Conservation (phyloP, 1,140 invertebrate genomes). For the Apis laboriosa region DNA sequence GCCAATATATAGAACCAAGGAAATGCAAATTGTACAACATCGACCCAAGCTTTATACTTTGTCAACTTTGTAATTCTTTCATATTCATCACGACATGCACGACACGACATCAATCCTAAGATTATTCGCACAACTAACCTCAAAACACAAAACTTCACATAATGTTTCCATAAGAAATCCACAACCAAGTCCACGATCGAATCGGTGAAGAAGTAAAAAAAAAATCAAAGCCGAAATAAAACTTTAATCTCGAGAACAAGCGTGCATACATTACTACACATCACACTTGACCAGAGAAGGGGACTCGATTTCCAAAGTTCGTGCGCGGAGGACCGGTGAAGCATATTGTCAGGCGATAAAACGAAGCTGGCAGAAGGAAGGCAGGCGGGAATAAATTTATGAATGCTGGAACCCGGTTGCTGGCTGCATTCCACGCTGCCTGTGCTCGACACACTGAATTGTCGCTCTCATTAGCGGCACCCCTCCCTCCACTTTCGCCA, state of each 20-base stretch:
- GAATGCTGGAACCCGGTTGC: conserved; percentile 60
- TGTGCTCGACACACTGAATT: conserved; percentile 71
- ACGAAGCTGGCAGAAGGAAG: conserved; percentile 67
- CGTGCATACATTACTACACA: background rate
- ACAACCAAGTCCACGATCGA: no score
- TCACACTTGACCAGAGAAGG: background rate
- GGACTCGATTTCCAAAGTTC: conserved; percentile 58
- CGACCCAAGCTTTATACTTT: no score
- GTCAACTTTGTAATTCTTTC: no score
- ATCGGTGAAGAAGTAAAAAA: no score
- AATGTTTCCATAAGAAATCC: no score
- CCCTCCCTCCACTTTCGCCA: conserved; percentile 48
- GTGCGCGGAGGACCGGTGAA: conserved; percentile 24
- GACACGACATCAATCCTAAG: no score
- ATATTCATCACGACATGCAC: no score
- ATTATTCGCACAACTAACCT: no score
- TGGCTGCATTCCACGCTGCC: conserved; percentile 69
- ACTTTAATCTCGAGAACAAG: background rate
- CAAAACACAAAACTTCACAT: no score
- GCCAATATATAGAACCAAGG: no score
- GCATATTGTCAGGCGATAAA: conserved; percentile 69
- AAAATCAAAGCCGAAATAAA: no score
- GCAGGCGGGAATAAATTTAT: conserved; percentile 69
- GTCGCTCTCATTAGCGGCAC: conserved; percentile 73
- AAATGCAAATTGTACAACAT: no score